Evolutionary conservation across 1,140 invertebrate species (phyloP).

Genomic region (Calosoma granatense): DNA sequence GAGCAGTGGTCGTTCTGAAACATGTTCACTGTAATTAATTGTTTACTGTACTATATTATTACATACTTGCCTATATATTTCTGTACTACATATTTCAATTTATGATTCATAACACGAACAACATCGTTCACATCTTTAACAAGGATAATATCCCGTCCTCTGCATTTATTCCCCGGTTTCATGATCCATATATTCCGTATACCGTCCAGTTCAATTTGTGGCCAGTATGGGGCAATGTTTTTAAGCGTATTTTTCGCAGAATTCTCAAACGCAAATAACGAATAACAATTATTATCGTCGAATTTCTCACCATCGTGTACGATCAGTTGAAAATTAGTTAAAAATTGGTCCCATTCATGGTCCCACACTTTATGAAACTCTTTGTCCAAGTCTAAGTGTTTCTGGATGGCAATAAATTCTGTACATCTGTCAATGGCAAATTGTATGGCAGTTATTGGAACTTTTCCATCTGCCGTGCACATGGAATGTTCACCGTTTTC

Average conservation of each 20-base stretch:
- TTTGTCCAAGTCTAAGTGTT: slow-evolving; percentile 79
- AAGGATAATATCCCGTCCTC: slow-evolving; percentile 80
- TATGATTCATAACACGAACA: slow-evolving; percentile 52
- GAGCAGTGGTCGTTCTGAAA: slow-evolving; percentile 69
- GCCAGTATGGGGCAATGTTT: slow-evolving; percentile 53
- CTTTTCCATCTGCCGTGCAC: slow-evolving; percentile 47
- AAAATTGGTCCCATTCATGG: slow-evolving; percentile 79
- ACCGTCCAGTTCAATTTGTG: slow-evolving; percentile 74
- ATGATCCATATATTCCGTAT: slow-evolving; percentile 87
- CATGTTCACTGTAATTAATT: no score
- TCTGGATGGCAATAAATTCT: slow-evolving; percentile 61
- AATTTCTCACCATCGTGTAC: slow-evolving; percentile 51
- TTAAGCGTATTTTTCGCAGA: slow-evolving; percentile 39
- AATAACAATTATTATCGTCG: slow-evolving; percentile 31
- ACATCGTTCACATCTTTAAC: slow-evolving; percentile 83
- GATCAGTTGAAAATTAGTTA: slow-evolving; percentile 62
- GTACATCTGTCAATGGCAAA: slow-evolving; percentile 67
- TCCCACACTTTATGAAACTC: slow-evolving; percentile 58
- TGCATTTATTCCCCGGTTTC: slow-evolving; percentile 88
- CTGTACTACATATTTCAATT: slow-evolving; percentile 73
- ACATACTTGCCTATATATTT: slow-evolving; percentile 79
- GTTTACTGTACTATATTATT: slow-evolving; percentile 8
- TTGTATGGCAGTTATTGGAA: slow-evolving; percentile 62
- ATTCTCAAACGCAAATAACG: slow-evolving; percentile 28
- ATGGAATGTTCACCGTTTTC: slow-evolving; percentile 44